phyloP scores from a whole-genome alignment of 2,797 vertebrate species.

The Poeciliopsis infans region DNA sequence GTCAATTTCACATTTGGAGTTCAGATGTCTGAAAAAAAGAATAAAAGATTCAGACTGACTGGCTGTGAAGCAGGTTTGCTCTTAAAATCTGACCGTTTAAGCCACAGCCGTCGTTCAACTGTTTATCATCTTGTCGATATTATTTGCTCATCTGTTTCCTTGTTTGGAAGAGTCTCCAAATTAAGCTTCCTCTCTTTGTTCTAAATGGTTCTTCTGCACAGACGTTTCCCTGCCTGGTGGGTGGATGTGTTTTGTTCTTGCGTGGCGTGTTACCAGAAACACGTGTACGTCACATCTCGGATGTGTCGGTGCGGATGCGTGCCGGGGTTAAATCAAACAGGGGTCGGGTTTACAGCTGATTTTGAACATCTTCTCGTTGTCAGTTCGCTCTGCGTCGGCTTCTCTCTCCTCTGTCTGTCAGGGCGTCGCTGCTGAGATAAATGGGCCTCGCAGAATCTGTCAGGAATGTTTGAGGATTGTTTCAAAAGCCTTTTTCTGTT shows the following conservation, averaged over 20 bases:
- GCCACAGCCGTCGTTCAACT: slow-evolving; percentile 17
- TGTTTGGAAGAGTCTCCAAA: slow-evolving; percentile 24
- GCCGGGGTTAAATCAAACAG: slow-evolving; percentile 17
- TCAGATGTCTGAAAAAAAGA: slow-evolving; percentile 28
- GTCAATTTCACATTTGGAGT: slow-evolving; percentile 59
- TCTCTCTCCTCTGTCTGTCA: slow-evolving; percentile 36
- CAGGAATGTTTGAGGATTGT: slow-evolving; percentile 33
- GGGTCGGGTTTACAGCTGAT: slow-evolving; percentile 37
- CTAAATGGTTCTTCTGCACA: slow-evolving; percentile 28
- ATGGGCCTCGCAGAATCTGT: slow-evolving; percentile 34
- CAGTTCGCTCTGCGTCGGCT: slow-evolving; percentile 32
- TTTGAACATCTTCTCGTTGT: slow-evolving; percentile 52
- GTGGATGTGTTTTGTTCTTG: slow-evolving; percentile 9
- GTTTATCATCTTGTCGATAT: slow-evolving; percentile 19
- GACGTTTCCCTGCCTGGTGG: slow-evolving; percentile 18
- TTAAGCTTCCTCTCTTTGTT: slow-evolving; percentile 28
- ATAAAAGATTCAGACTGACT: slow-evolving; percentile 37
- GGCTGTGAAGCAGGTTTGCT: slow-evolving; percentile 22
- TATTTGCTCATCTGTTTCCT: slow-evolving; percentile 32
- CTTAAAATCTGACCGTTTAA: slow-evolving; percentile 20
- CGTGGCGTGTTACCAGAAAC: slow-evolving; percentile 6
- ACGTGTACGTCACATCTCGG: slow-evolving; percentile 34
- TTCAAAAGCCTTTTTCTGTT: slow-evolving; percentile 4
- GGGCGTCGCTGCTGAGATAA: slow-evolving; percentile 29
- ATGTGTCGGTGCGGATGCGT: slow-evolving; percentile 34